Percentiles rank a stretch among this genome's conserved stretches.
These are phyloP conservation scores for Leptarthrus brevirostris DNA, from an alignment of 2,888 invertebrate species.

Conservation along the genomic window DNA sequence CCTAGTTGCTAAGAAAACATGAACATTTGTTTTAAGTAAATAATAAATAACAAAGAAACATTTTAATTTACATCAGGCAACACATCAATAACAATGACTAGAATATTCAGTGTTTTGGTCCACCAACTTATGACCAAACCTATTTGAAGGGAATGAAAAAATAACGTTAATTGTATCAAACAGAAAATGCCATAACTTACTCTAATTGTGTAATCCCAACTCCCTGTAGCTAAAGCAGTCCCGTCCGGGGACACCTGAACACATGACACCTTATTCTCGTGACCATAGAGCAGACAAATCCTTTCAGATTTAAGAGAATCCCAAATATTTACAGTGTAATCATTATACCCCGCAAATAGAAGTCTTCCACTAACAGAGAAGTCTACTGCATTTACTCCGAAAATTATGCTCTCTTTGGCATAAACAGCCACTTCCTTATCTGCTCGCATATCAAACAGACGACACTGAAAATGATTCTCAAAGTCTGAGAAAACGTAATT, in stretches of 20 bases:
- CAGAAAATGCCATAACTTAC: conserved; percentile 67
- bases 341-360: conserved; percentile 97
- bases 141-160: not conserved
- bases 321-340: conserved; percentile 99
- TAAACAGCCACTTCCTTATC: conserved; percentile 97
- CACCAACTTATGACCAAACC: conserved; percentile 34
- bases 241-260: conserved; percentile 96
- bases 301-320: conserved; percentile 95
- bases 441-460: conserved; percentile 96
- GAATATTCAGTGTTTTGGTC: not conserved
- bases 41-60: not conserved
- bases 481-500: not conserved
- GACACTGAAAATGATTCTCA: conserved; percentile 74
- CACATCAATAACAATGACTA: not conserved
- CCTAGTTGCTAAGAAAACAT: no score
- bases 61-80: not conserved
- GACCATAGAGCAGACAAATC: conserved; percentile 91
- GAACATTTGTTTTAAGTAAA: no score
- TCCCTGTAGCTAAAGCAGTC: conserved; percentile 95
- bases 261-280: conserved; percentile 94
- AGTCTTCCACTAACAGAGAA: conserved; percentile 96
- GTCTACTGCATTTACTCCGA: conserved; percentile 97
- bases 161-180: no score
- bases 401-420: conserved; percentile 95
- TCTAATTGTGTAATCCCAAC: conserved; percentile 94